A percentile compares a stretch with the other conserved stretches of the same genome.
Conservation (phyloP, 2,797 vertebrate genomes). For the Garrulus glandarius region DNA sequence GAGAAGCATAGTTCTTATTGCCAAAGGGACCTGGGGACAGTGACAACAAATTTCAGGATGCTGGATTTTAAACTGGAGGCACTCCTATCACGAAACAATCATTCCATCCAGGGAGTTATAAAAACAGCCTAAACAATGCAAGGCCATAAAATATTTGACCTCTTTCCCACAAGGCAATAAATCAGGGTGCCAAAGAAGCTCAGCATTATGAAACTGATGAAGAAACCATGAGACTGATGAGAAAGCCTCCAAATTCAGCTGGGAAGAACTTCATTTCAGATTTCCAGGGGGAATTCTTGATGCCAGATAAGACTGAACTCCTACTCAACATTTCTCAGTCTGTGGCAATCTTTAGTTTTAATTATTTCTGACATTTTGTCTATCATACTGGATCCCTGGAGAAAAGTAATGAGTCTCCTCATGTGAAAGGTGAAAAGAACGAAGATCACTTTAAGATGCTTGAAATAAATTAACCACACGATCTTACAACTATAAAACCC, state of each 20-base stretch:
- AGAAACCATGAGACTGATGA: not conserved
- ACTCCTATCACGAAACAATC: not conserved
- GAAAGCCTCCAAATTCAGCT: not conserved
- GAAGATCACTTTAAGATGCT: slow-evolving; percentile 13
- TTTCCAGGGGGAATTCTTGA: not conserved
- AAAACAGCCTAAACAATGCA: not conserved
- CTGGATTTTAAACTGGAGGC: slow-evolving; percentile 19
- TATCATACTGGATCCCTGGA: slow-evolving; percentile 19
- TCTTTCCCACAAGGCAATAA: not conserved
- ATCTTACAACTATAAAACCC: not conserved
- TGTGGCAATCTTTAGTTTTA: slow-evolving; percentile 17
- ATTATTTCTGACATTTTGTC: slow-evolving; percentile 65
- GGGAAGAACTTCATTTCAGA: not conserved
- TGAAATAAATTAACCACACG: slow-evolving; percentile 33
- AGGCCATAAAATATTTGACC: slow-evolving; percentile 24
- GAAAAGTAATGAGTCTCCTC: slow-evolving; percentile 1
- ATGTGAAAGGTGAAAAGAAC: slow-evolving; percentile 13
- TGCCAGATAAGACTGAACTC: not conserved
- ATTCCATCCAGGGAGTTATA: not conserved
- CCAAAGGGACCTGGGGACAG: not conserved
- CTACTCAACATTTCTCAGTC: not conserved
- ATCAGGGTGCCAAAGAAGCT: slow-evolving; percentile 8
- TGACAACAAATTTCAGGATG: not conserved
- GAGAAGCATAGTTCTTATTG: not conserved
- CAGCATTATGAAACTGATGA: not conserved